Evolutionary conservation across 2,797 vertebrate species (phyloP), one percentile per base, ranked within the genome.

Genomic region (Brachyrhaphis roseni): DNA sequence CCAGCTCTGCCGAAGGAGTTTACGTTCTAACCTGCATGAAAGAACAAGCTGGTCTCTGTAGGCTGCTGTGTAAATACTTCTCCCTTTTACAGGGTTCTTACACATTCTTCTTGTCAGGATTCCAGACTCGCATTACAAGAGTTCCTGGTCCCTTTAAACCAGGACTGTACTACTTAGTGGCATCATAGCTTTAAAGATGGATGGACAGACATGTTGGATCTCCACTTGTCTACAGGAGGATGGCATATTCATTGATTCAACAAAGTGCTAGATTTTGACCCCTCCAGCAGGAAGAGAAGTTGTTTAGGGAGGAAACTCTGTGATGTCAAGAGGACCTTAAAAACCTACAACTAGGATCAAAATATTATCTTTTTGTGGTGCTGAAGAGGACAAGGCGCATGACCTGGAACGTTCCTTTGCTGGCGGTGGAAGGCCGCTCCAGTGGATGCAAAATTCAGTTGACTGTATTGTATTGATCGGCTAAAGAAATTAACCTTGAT

Each of bases 21-120:
- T 1, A 12, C 11, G 23, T 43, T 70, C 66, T 43, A 70, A 43
- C 66, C 20, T 4, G 36, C 66, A 43, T 49, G 46, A 78, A 71
- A 68, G 86, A 91, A 92, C 90, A 92, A 82, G 82, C 87, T 72
- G 72, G 59, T 49, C 87, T 93, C 86, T 92, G 84, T 90, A 64
- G 77, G 62, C 70, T 8, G 81, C 74, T 84, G 78, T 80, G 83
- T 71, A 83, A 80, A 86, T 80, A 82, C 46, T 18, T 80, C 73
- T 72, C 71, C 28, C 16, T 39, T 66, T 23, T 20, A 39, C 31
- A 66, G 62, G 62, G 62, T 39, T 66, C 34, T 28, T 18, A 8
- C 57, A 82, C 74, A 76, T 75, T 23, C 10, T 73, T 51, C 11
- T 34, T 70, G 66, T 70, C 66, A 70, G 66, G 36, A 15, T 70